Conservation (phyloP, 2,888 invertebrate species). For the Brassicogethes aeneus region DNA sequence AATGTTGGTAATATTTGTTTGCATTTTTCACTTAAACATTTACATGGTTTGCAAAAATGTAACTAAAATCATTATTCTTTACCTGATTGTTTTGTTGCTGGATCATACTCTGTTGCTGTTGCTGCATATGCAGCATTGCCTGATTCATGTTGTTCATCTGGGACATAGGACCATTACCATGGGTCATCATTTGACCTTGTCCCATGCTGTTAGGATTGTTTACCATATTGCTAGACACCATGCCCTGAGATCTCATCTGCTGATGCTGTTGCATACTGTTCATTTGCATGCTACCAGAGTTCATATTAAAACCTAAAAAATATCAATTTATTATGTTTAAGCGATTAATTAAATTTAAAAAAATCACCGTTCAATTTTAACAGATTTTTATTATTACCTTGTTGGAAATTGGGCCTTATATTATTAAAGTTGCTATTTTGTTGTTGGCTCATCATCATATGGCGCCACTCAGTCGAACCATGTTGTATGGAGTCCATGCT, state of each 20-base stretch:
- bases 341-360: no score
- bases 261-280: conserved; percentile 43
- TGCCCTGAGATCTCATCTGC: conserved; percentile 39
- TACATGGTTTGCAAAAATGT: no score
- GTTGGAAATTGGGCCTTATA: conserved; percentile 46
- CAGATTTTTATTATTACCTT: conserved; percentile 34
- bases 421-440: conserved; percentile 36
- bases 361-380: no score
- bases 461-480: conserved; percentile 52
- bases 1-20: no score
- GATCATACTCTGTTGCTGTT: conserved; percentile 44
- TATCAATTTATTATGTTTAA: no score
- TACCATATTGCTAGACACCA: conserved; percentile 35
- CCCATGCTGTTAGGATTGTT: conserved; percentile 3
- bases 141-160: conserved; percentile 42
- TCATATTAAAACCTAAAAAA: conserved; percentile 27
- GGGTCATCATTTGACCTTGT: conserved; percentile 30
- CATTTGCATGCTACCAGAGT: conserved; percentile 32
- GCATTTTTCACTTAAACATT: no score
- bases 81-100: conserved; percentile 40
- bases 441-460: conserved; percentile 49
- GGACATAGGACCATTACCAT: conserved; percentile 30
- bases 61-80: no score
- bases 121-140: conserved; percentile 43
- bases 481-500: conserved; percentile 41